Evolutionary conservation across 2,113 vertebrate genomes (phyloP).

Genomic region (Oryzias celebensis): DNA sequence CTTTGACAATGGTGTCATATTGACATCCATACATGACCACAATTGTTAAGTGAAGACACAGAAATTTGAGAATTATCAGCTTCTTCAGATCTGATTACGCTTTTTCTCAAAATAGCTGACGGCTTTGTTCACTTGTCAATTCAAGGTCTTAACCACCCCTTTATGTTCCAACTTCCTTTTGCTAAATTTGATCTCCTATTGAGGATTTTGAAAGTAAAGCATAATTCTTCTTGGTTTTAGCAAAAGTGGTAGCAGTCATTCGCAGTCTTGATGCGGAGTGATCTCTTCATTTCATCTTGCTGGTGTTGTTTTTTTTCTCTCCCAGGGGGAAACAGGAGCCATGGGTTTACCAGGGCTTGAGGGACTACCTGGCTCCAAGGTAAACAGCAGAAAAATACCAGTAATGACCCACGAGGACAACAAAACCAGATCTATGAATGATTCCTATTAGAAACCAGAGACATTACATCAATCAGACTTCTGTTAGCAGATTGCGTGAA

Average conservation of each 20-base stretch:
- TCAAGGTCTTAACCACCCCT: not conserved
- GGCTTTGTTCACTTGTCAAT: not conserved
- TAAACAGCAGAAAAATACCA: conserved; percentile 58
- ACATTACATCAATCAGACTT: conserved; percentile 6
- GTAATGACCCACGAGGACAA: no score
- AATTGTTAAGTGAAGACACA: conserved; percentile 9
- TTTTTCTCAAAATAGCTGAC: not conserved
- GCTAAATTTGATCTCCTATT: not conserved
- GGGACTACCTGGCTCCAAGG: conserved; percentile 93
- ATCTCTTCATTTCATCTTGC: conserved; percentile 29
- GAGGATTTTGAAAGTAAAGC: conserved; percentile 10
- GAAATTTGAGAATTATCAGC: conserved; percentile 23
- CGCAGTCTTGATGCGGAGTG: conserved; percentile 5
- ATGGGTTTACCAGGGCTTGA: conserved; percentile 96
- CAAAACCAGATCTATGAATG: not conserved
- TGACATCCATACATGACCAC: conserved; percentile 27
- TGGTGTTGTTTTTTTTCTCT: conserved; percentile 56
- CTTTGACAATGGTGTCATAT: conserved; percentile 27
- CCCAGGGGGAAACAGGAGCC: conserved; percentile 89
- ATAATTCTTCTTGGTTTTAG: not conserved
- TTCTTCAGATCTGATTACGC: not conserved
- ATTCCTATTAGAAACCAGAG: conserved; percentile 8
- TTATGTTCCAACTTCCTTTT: not conserved
- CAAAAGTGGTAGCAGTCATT: not conserved
- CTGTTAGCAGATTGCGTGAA: conserved; percentile 3